Evolutionary conservation across 1,140 invertebrate genomes (phyloP).

Genomic region (Pteromalus puparum): DNA sequence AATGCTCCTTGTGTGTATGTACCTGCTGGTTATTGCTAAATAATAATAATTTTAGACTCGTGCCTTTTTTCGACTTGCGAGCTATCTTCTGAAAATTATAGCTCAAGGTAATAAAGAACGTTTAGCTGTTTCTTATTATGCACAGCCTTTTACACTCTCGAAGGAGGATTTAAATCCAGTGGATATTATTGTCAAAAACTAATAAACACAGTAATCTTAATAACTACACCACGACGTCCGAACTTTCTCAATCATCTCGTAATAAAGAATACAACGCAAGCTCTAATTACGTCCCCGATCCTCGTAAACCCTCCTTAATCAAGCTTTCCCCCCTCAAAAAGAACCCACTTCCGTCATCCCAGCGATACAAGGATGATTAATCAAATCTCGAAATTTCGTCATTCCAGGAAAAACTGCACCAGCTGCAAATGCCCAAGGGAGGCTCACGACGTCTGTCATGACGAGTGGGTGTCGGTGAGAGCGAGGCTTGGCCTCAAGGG

Average conservation of each 20-base stretch:
- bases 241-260: conserved; percentile 6
- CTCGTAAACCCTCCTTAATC: neutral
- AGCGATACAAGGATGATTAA: neutral
- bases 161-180: no score
- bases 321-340: neutral
- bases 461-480: conserved; percentile 88
- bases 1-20: neutral
- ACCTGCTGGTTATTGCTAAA: neutral
- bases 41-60: conserved; percentile 2
- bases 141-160: no score
- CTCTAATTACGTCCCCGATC: neutral
- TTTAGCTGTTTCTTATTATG: no score
- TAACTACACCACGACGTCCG: neutral
- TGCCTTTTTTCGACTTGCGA: neutral
- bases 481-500: conserved; percentile 86
- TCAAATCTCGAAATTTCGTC: neutral
- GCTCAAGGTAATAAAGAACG: no score
- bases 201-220: no score
- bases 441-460: conserved; percentile 90
- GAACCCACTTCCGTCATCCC: neutral
- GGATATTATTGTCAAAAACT: no score
- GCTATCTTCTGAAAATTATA: neutral
- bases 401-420: conserved; percentile 87
- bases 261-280: neutral
- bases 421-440: conserved; percentile 92